Evolutionary conservation across 2,888 invertebrate species (phyloP).

Genomic region (Hybos culiciformis): DNA sequence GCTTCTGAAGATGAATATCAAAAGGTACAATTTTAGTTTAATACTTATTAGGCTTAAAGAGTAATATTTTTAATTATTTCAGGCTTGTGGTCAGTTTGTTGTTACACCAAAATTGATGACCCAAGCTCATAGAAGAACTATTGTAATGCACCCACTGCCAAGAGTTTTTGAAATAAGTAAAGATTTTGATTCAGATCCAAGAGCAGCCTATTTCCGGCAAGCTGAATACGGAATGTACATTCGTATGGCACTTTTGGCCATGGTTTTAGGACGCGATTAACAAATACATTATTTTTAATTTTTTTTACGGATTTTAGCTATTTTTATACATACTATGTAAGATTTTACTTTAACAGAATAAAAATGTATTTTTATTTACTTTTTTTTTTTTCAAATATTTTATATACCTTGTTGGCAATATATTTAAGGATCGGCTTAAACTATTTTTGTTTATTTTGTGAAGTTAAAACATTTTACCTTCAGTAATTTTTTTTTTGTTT

Average conservation of each 20-base stretch:
- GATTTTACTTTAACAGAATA: too few relatives aligned
- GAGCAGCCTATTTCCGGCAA: slow-evolving; percentile 97
- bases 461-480: too few relatives aligned
- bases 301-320: background rate
- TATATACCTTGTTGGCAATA: too few relatives aligned
- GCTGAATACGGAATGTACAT: slow-evolving; percentile 97
- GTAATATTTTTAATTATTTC: slow-evolving; percentile 17
- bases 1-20: slow-evolving; percentile 69
- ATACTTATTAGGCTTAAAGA: background rate
- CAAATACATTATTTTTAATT: background rate
- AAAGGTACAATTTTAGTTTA: slow-evolving; percentile 41
- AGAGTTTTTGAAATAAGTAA: slow-evolving; percentile 88
- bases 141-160: slow-evolving; percentile 95
- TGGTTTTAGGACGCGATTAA: slow-evolving; percentile 54
- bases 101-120: slow-evolving; percentile 95
- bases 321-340: slow-evolving; percentile 4
- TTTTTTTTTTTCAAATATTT: too few relatives aligned
- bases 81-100: slow-evolving; percentile 77
- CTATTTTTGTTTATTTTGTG: too few relatives aligned
- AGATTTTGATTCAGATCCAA: slow-evolving; percentile 89
- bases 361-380: too few relatives aligned
- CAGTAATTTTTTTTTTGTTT: too few relatives aligned
- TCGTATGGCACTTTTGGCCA: slow-evolving; percentile 90
- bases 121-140: slow-evolving; percentile 81
- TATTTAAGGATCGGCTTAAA: too few relatives aligned